Percentiles rank a stretch among this genome's conserved stretches.
These are phyloP conservation scores for Blennius ocellaris DNA, from an alignment of 2,113 vertebrate species.

Conservation along the genomic window DNA sequence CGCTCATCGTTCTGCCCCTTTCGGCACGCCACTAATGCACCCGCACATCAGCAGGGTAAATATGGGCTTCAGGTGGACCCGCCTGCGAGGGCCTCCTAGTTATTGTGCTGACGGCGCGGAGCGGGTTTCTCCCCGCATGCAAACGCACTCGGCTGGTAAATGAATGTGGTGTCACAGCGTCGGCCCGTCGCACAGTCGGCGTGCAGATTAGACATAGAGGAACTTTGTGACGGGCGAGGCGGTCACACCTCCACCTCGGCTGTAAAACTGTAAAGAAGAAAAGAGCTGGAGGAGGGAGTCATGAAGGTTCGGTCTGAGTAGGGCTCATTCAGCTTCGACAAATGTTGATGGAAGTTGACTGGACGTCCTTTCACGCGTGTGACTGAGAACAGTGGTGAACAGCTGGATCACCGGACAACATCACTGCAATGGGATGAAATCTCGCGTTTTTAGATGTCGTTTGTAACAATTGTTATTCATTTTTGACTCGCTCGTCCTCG, in stretches of 20 bases:
- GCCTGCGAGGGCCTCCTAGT: slow-evolving; percentile 15
- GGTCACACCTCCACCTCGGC: neutral
- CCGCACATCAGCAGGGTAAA: slow-evolving; percentile 62
- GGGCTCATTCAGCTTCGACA: too few relatives aligned
- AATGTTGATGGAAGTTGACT: too few relatives aligned
- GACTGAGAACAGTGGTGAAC: too few relatives aligned
- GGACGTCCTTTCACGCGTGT: too few relatives aligned
- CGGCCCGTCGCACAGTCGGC: neutral
- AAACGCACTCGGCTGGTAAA: slow-evolving; percentile 38
- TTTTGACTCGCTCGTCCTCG: too few relatives aligned
- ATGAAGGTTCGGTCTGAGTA: too few relatives aligned
- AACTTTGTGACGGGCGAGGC: slow-evolving; percentile 2
- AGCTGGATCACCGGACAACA: too few relatives aligned
- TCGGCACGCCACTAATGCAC: slow-evolving; percentile 44
- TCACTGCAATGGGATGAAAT: too few relatives aligned
- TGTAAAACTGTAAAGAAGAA: slow-evolving; percentile 8
- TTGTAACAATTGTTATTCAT: too few relatives aligned
- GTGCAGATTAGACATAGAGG: slow-evolving; percentile 26
- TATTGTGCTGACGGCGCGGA: slow-evolving; percentile 27
- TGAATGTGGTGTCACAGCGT: slow-evolving; percentile 31
- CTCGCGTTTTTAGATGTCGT: too few relatives aligned
- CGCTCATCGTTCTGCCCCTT: slow-evolving; percentile 30
- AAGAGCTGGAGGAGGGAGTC: neutral
- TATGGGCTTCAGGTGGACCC: slow-evolving; percentile 56
- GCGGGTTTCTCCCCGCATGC: slow-evolving; percentile 20